Conservation (phyloP, 2,888 invertebrate genomes). For the Pteria penguin region DNA sequence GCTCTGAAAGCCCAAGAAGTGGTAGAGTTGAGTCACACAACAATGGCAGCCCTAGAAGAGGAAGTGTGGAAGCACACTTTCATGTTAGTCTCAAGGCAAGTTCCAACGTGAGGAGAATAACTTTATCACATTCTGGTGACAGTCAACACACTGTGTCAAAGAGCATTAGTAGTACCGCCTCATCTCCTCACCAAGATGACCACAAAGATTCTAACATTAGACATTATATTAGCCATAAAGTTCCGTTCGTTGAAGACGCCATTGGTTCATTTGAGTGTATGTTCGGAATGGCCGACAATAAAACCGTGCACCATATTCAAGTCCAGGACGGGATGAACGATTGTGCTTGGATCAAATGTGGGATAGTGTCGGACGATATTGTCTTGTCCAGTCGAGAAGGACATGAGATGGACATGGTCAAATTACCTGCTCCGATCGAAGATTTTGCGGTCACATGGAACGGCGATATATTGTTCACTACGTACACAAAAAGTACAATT, state of each 20-base stretch:
- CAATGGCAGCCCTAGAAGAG: neutral
- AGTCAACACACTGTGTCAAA: neutral
- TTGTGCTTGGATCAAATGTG: constrained; percentile 23
- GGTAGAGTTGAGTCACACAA: neutral
- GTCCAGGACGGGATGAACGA: neutral
- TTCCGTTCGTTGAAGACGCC: neutral
- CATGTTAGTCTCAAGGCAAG: neutral
- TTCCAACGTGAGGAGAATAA: neutral
- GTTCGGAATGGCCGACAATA: constrained; percentile 5
- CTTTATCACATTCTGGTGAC: neutral
- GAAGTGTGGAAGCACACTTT: no score
- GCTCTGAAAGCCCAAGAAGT: no score
- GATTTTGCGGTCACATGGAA: constrained; percentile 17
- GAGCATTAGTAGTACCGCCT: neutral
- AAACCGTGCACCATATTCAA: constrained; percentile 18
- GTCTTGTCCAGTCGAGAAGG: neutral
- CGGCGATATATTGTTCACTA: constrained; percentile 4
- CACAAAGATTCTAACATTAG: no score
- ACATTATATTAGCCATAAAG: no score
- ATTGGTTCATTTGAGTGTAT: neutral
- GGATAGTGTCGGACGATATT: constrained; percentile 13
- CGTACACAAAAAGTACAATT: neutral
- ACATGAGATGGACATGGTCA: neutral
- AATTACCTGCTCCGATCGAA: neutral
- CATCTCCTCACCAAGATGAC: neutral